phyloP scores from a whole-genome alignment of 2,797 vertebrate genomes.

The Prunella strophiata region DNA sequence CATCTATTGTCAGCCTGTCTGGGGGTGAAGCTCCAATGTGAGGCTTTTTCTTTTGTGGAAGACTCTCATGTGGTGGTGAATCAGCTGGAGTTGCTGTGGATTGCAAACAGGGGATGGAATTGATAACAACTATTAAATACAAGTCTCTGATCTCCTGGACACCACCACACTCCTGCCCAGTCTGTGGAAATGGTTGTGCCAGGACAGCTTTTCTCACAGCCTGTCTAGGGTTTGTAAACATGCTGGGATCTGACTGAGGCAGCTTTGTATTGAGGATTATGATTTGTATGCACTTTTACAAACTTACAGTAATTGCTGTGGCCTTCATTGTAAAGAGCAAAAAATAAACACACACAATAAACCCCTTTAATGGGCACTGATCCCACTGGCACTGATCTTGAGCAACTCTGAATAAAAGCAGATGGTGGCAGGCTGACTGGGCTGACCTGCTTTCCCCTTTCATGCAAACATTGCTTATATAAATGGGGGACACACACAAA shows the following conservation, averaged over 20 bases:
- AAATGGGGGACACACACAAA: conserved; percentile 49
- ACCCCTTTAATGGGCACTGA: conserved; percentile 50
- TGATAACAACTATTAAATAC: background rate
- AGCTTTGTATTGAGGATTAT: conserved; percentile 52
- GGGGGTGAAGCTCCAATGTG: background rate
- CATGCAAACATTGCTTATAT: conserved; percentile 56
- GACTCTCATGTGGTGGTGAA: background rate
- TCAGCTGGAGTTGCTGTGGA: background rate
- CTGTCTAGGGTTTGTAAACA: conserved; percentile 4
- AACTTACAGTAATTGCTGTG: conserved; percentile 71
- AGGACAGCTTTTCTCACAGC: conserved; percentile 53
- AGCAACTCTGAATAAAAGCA: conserved; percentile 70
- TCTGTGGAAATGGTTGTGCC: background rate
- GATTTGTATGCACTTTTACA: conserved; percentile 57
- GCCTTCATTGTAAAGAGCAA: conserved; percentile 63
- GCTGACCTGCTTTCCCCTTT: conserved; percentile 72
- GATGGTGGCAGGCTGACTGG: conserved; percentile 50
- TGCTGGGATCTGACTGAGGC: conserved; percentile 24
- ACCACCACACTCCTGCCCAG: background rate
- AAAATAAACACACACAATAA: conserved; percentile 64
- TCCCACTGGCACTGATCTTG: conserved; percentile 66
- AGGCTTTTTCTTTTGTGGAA: background rate
- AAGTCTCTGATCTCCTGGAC: background rate
- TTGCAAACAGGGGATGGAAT: background rate
- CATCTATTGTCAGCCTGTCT: background rate